Percentiles rank a stretch among this genome's conserved stretches.
Conservation (phyloP, 2,888 invertebrate species). For the Euproctis similis region DNA sequence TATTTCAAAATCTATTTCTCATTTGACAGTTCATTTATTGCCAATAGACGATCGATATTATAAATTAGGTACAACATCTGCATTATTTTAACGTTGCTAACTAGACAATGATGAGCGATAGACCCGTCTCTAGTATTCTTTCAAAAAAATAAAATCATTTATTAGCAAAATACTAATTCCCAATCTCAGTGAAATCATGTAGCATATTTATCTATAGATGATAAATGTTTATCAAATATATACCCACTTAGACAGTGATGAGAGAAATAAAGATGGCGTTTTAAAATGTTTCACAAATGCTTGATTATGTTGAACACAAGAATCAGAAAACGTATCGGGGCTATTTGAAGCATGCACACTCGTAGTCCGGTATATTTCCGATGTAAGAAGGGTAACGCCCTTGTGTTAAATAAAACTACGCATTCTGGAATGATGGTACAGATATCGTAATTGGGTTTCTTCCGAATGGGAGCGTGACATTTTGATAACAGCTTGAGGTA, state of each 20-base stretch:
- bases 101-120: too few species aligned
- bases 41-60: too few species aligned
- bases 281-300: slow-evolving; percentile 34
- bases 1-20: too few species aligned
- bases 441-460: slow-evolving; percentile 1
- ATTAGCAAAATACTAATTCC: too few species aligned
- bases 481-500: too few species aligned
- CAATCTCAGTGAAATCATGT: slow-evolving; percentile 8
- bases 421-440: slow-evolving; percentile 21
- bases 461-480: background rate
- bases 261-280: slow-evolving; percentile 22
- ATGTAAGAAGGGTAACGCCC: slow-evolving; percentile 43
- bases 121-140: too few species aligned
- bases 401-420: slow-evolving; percentile 28
- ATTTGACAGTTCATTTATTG: too few species aligned
- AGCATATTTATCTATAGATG: slow-evolving; percentile 3
- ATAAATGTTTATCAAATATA: slow-evolving; percentile 8
- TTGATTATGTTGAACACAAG: slow-evolving; percentile 34
- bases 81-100: too few species aligned
- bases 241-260: slow-evolving; percentile 10
- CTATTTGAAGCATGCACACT: slow-evolving; percentile 28
- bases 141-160: too few species aligned
- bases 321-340: slow-evolving; percentile 32
- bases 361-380: slow-evolving; percentile 31
- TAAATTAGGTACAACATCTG: too few species aligned